Evolutionary conservation across 2,888 invertebrate species (phyloP), one percentile per base, ranked within the genome.

Genomic region (Priocnemis perturbator): DNA sequence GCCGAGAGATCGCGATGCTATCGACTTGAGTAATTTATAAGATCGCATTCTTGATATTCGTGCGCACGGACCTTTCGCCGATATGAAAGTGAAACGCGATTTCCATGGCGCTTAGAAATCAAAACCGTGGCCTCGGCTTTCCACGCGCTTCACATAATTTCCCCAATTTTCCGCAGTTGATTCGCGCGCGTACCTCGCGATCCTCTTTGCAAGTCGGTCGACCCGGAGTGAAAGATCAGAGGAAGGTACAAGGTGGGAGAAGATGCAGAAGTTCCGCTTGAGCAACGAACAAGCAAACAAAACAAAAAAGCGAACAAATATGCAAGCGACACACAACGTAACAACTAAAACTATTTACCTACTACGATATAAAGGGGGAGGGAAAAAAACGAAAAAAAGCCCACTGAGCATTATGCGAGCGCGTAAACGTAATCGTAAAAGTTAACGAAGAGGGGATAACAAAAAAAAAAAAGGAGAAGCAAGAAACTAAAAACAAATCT

Each of bases 141-240:
- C 37, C 37, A 37, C 37, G 7, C 37, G 14, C 1, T 37, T 11
- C 14, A 9, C 37, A 9, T 14, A 5, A 3, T 23, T 20, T 21
- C 23, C 21, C 17, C 17, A 15, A 26, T 55, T 53, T 4, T 9
- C 26, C 17, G 7, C 26, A n/a, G 3, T 55, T 9, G 14, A 9
- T 9, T 21, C 23, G 23, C 55, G 15, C 17, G n/a, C n/a, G n/a
- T n/a, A n/a, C n/a, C n/a, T n/a, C n/a, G n/a, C n/a, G n/a, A 26
- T 14, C 23, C 9, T 26, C 45, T 57, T 69, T 66, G 64, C 68
- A 68, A 59, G 47, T 67, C 59, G 50, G 74, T 71, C 65, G 71
- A 67, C 66, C 71, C 71, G 64, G 68, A 76, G 50, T 37, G 58
- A 56, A 64, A 50, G 65, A 56, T 62, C 64, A 57, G 50, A 26